Base-by-base conservation (phyloP, 2,888 invertebrate species). In the Drosophila mettleri region DNA sequence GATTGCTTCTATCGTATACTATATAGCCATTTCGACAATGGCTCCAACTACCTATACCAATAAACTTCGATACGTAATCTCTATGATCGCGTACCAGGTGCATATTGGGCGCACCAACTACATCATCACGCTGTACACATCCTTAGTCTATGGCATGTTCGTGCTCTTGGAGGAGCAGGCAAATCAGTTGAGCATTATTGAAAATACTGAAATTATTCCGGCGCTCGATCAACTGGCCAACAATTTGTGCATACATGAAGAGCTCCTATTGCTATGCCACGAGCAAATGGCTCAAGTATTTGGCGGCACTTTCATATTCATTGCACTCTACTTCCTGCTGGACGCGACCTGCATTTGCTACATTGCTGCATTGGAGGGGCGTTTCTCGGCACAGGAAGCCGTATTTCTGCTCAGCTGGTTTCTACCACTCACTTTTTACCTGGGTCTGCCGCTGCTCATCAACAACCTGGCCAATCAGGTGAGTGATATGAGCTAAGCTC, bases 251-350 rank as follows among this genome's bases (percentile, higher is more conserved):
- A 31, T 48, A 8, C 69, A 82, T n/a, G 69, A 82, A 34, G 49
- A 69, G n/a, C 55, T 77, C 1, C 7, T 65, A 2, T 39, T 78
- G 18, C 46, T 78, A 7, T 49, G 69, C 12, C 62, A 74, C 20
- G 27, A 61, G 12, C 53, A 74, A 16, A 54, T 77, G 7, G 48
- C 60, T 20, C 33, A 62, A 2, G 22, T 82, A 0, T 82, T 65
- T n/a, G 77, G 77, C 0, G 79, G 62, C 10, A 22, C 57, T 2
- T 49, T 77, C 29, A 12, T 82, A 2, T 65, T 62, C 14, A 55
- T 46, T 4, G 18, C 54, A 3, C 10, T 77, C 0, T 74, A 45
- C 34, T 43, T 62, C 12, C 18, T 65, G 3, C 14, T 77, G 49
- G 69, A 82, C 22, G 29, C 57, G 2, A 62, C 69, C 4, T 14